These are phyloP conservation scores for Musca vetustissima DNA, from an alignment of 1,140 invertebrate species.

Conservation along the genomic window DNA sequence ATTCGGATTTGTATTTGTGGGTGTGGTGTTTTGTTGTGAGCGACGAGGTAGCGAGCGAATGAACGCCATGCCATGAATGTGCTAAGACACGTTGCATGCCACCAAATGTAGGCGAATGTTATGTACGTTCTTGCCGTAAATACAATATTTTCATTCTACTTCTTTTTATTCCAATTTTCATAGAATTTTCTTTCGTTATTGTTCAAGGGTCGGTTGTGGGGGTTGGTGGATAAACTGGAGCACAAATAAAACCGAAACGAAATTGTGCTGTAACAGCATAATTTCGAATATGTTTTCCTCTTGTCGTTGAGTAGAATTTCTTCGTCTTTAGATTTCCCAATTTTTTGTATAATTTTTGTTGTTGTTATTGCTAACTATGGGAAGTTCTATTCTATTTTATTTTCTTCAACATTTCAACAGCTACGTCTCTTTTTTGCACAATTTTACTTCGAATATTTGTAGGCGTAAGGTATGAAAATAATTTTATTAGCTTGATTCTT, in stretches of 20 bases:
- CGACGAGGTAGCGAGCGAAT: too few relatives aligned
- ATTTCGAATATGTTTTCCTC: slow-evolving; percentile 3
- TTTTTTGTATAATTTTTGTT: background rate
- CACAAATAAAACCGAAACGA: slow-evolving; percentile 22
- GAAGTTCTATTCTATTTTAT: too few relatives aligned
- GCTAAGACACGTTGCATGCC: background rate
- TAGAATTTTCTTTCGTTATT: slow-evolving; percentile 5
- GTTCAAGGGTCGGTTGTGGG: too few relatives aligned
- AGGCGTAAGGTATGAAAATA: slow-evolving; percentile 10
- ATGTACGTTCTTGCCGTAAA: slow-evolving; percentile 20
- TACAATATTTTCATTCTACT: slow-evolving; percentile 16
- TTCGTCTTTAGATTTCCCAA: slow-evolving; percentile 6
- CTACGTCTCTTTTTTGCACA: too few relatives aligned
- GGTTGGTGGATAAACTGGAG: background rate
- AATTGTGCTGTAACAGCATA: slow-evolving; percentile 20
- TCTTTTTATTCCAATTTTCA: slow-evolving; percentile 5
- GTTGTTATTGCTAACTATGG: background rate
- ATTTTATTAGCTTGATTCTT: slow-evolving; percentile 7
- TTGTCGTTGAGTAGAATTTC: too few relatives aligned
- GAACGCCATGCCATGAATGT: too few relatives aligned
- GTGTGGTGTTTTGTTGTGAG: too few relatives aligned
- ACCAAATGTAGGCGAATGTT: background rate
- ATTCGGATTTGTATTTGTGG: too few relatives aligned
- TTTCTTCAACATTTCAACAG: too few relatives aligned
- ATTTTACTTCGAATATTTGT: background rate